Evolutionary conservation across 2,888 invertebrate species (phyloP).

Genomic region (Neoascia interrupta): DNA sequence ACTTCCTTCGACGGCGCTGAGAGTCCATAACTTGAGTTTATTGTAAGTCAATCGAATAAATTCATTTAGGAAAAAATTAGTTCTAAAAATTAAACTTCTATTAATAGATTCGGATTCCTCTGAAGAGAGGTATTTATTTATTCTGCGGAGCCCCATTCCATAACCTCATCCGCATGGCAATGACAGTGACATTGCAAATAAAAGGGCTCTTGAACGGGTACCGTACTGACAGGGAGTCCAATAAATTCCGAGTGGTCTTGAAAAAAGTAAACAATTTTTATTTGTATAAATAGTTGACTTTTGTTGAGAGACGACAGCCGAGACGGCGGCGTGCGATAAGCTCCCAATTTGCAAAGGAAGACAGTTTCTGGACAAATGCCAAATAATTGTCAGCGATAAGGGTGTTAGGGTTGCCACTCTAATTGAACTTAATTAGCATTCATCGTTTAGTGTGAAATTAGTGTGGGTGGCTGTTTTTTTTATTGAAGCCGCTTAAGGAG

Average conservation of each 20-base stretch:
- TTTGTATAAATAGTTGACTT: no score
- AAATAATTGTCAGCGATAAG: conserved; percentile 30
- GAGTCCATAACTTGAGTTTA: neutral
- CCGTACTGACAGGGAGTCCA: no score
- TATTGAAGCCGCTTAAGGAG: no score
- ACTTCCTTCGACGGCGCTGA: conserved; percentile 4
- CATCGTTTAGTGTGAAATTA: no score
- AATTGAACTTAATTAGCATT: neutral
- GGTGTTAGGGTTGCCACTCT: conserved; percentile 29
- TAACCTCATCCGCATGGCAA: conserved; percentile 2
- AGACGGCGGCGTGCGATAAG: neutral
- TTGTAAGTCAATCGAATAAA: conserved; percentile 28
- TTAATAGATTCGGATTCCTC: conserved; percentile 7
- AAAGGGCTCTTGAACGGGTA: conserved; percentile 39
- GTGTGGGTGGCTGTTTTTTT: no score
- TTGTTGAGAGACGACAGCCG: no score
- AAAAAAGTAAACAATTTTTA: no score
- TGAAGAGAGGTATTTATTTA: conserved; percentile 11
- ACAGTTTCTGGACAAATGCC: conserved; percentile 31
- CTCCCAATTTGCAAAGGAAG: conserved; percentile 5
- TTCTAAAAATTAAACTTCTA: conserved; percentile 1
- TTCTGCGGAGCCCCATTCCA: no score
- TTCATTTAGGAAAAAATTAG: no score
- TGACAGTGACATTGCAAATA: conserved; percentile 26
- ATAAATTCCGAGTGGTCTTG: conserved; percentile 41